A percentile compares a stretch with the other conserved stretches of the same genome.
Conservation (phyloP, 30 jellyfish, hydroid and myxozoan species). For the Aurelia coerulea region DNA sequence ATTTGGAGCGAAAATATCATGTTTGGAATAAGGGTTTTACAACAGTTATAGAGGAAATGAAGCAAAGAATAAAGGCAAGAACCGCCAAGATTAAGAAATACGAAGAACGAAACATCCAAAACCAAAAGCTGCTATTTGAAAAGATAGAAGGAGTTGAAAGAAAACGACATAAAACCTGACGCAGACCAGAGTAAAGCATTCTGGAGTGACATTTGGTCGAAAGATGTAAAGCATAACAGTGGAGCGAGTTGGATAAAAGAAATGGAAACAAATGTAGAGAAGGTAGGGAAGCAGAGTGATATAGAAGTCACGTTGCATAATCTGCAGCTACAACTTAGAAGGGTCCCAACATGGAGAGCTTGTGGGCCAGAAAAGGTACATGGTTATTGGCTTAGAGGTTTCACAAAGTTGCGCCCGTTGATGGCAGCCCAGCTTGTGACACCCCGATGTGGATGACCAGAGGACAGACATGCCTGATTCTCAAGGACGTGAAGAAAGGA, state of each 20-base stretch:
- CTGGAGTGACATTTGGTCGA: conserved; percentile 12
- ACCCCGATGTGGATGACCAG: not conserved
- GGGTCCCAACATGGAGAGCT: conserved; percentile 45
- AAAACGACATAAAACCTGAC: conserved; percentile 37
- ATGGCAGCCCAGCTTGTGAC: too few relatives aligned
- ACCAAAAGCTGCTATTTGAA: not conserved
- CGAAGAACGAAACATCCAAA: conserved; percentile 32
- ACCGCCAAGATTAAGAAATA: conserved; percentile 39
- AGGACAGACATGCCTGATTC: conserved; percentile 38
- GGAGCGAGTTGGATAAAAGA: conserved; percentile 34
- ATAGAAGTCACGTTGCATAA: not conserved
- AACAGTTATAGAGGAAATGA: conserved; percentile 34
- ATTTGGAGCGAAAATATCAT: conserved; percentile 14
- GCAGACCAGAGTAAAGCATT: conserved; percentile 22
- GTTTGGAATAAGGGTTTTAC: conserved; percentile 35
- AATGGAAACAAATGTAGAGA: not conserved
- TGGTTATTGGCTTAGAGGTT: conserved; percentile 19
- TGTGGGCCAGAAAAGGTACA: conserved; percentile 48
- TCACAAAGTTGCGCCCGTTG: too few relatives aligned
- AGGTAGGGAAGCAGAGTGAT: conserved; percentile 10
- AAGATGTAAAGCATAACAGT: conserved; percentile 1
- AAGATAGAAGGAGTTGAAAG: too few relatives aligned
- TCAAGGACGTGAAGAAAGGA: conserved; percentile 43
- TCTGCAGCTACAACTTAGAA: conserved; percentile 13
- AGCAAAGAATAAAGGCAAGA: conserved; percentile 51